These are phyloP conservation scores for Wasmannia auropunctata DNA, from an alignment of 1,140 invertebrate species.

Conservation along the genomic window DNA sequence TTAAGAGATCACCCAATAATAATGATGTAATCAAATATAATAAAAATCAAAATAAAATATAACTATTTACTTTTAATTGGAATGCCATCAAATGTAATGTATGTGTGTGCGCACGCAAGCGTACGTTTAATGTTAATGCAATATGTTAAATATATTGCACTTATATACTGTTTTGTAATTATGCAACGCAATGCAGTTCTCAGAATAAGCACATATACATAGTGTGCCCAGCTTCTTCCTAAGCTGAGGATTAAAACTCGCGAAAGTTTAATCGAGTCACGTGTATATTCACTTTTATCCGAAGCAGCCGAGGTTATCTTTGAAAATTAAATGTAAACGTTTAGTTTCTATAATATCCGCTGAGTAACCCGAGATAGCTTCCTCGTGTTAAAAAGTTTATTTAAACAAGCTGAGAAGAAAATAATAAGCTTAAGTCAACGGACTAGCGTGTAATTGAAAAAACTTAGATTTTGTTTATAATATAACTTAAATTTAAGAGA, in stretches of 20 bases:
- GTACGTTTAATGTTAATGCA: neutral
- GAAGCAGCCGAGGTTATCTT: conserved; percentile 41
- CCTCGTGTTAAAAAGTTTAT: conserved; percentile 44
- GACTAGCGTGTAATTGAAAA: conserved; percentile 23
- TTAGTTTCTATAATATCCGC: conserved; percentile 50
- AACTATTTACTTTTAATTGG: neutral
- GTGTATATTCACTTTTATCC: conserved; percentile 53
- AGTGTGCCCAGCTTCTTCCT: conserved; percentile 11
- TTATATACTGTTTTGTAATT: conserved; percentile 10
- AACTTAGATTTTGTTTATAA: conserved; percentile 27
- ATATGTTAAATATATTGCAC: neutral
- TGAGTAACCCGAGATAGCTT: conserved; percentile 45
- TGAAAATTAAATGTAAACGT: conserved; percentile 56
- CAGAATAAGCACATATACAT: conserved; percentile 19
- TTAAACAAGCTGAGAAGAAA: conserved; percentile 38
- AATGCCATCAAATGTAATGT: neutral
- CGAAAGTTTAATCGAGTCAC: conserved; percentile 56
- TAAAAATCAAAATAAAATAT: neutral
- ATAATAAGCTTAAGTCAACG: conserved; percentile 40
- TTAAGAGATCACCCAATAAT: neutral
- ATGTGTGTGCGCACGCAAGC: neutral
- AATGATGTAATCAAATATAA: neutral
- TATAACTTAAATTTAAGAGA: neutral
- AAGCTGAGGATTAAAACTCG: conserved; percentile 47
- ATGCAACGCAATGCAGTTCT: neutral